phyloP scores from a whole-genome alignment of 2,888 invertebrate genomes.

The Epinotia demarniana region DNA sequence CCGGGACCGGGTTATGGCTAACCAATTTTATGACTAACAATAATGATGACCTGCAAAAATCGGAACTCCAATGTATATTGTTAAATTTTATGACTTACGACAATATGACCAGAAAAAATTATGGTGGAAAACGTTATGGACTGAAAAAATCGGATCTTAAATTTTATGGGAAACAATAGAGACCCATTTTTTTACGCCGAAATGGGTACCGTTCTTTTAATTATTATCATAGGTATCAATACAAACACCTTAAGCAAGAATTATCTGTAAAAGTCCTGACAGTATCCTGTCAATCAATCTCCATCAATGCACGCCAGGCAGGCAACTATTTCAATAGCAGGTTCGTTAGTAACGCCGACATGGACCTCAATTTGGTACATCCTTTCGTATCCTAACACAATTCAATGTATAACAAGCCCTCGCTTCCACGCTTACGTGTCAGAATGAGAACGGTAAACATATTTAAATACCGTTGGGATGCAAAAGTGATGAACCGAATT shows the following conservation, averaged over 20 bases:
- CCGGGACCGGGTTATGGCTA: too few relatives aligned
- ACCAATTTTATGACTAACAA: too few relatives aligned
- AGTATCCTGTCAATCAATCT: conserved; percentile 7
- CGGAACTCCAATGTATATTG: too few relatives aligned
- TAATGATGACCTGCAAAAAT: too few relatives aligned
- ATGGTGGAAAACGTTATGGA: too few relatives aligned
- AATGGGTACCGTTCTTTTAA: too few relatives aligned
- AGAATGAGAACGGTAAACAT: background rate
- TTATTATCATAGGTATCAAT: too few relatives aligned
- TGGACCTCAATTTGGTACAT: background rate
- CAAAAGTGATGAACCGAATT: background rate
- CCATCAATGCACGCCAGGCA: conserved; percentile 7
- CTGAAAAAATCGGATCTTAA: too few relatives aligned
- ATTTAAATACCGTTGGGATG: background rate
- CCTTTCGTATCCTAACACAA: background rate
- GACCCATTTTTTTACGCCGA: too few relatives aligned
- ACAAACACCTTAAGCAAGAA: background rate
- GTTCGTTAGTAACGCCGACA: conserved; percentile 31
- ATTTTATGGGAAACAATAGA: too few relatives aligned
- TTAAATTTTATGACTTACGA: too few relatives aligned
- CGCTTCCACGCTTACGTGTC: background rate
- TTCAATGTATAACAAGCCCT: background rate
- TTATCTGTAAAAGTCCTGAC: background rate
- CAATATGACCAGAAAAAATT: too few relatives aligned
- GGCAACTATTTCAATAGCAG: conserved; percentile 32